Base-by-base conservation (phyloP, 2,797 vertebrate genomes). In the Knipowitschia caucasica region DNA sequence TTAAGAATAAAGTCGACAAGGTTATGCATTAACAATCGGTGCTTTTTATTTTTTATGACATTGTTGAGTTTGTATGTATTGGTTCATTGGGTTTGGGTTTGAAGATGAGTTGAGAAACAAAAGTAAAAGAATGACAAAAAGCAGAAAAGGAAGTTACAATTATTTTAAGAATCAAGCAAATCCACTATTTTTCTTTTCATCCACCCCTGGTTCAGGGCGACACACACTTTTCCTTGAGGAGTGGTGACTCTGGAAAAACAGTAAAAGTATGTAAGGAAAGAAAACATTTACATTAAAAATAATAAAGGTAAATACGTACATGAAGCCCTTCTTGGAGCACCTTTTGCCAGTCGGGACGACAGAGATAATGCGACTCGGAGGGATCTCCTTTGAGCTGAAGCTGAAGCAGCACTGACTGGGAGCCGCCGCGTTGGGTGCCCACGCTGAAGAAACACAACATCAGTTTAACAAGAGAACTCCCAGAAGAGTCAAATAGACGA, bases 1-100 rank as follows among this genome's bases (percentile, higher is more conserved):
- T 86, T 86, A 77, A 81, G 69, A 91, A 88, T 91, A 91, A 91
- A 91, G 78, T 77, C 84, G 70, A 78, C 47, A 67, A 35, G 35
- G 63, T 59, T 74, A 73, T 79, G 67, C 69, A 77, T 76, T 61
- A 71, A 66, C 27, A 4, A 5, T 18, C 56, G 14, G 5, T 14
- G 3, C 6, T 8, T 46, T 46, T 10, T 5, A 29, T 46, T 46
- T 24, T 30, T n/a, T n/a, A n/a, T n/a, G n/a, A n/a, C n/a, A n/a
- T n/a, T n/a, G n/a, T n/a, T n/a, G n/a, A n/a, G n/a, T n/a, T n/a
- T n/a, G n/a, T n/a, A n/a, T n/a, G n/a, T 38, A 38, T 38, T 8
- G 8, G 8, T 38, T 4, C 17, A 20, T 2, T 26, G 42, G 25
- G 21, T 42, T 40, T 11, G 11, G 1, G 5, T 10, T 38, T 10